Conservation (phyloP, 2,888 invertebrate genomes). For the Clusia tigrina region DNA sequence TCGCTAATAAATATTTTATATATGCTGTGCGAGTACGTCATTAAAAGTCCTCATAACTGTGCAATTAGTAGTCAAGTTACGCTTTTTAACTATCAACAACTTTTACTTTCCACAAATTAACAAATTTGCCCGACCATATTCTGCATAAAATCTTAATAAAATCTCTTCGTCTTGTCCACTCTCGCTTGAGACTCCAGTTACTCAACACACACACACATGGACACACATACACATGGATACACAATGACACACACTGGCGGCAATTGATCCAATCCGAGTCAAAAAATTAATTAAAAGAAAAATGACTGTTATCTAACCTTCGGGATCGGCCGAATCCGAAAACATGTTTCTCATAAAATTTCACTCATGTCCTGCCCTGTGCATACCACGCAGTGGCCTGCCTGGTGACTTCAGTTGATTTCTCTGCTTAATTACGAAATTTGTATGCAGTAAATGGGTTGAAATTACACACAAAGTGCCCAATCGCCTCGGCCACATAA, state of each 20-base stretch:
- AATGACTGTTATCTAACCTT: constrained; percentile 30
- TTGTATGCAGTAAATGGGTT: constrained; percentile 24
- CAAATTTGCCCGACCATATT: constrained; percentile 17
- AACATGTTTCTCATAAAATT: constrained; percentile 9
- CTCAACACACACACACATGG: background rate
- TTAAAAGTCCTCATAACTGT: background rate
- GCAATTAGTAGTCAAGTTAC: constrained; percentile 30
- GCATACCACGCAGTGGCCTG: background rate
- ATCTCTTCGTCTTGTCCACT: background rate
- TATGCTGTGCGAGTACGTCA: no score
- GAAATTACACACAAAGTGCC: constrained; percentile 14
- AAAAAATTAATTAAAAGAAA: constrained; percentile 30
- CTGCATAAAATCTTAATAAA: constrained; percentile 25
- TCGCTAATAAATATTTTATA: no score
- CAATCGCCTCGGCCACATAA: background rate
- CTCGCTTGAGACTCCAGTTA: background rate
- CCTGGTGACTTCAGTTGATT: constrained; percentile 14
- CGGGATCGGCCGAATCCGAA: constrained; percentile 21
- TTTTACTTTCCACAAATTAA: constrained; percentile 16
- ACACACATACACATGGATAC: background rate
- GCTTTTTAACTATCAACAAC: constrained; percentile 10
- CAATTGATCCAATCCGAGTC: constrained; percentile 18
- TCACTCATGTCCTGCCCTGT: background rate
- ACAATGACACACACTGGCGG: background rate
- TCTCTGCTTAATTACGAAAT: constrained; percentile 27